Evolutionary conservation across 2,888 invertebrate species (phyloP).

Genomic region (Synanthedon andrenaeformis): DNA sequence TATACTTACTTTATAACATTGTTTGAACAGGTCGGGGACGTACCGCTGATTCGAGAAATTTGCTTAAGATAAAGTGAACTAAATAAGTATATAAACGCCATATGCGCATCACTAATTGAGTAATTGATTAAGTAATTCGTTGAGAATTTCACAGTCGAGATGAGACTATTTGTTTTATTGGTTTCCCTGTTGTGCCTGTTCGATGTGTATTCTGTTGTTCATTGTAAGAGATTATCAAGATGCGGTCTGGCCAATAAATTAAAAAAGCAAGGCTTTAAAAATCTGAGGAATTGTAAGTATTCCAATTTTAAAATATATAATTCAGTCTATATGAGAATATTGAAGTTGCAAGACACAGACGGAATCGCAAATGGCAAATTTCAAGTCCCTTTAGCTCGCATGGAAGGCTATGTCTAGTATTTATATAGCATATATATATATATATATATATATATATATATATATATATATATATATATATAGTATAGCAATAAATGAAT

Average conservation of each 20-base stretch:
- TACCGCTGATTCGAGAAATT: not conserved
- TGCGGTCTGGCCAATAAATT: conserved; percentile 32
- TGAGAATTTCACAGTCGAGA: not conserved
- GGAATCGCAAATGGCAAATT: no score
- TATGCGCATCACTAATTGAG: not conserved
- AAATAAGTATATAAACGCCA: not conserved
- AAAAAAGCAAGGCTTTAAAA: conserved; percentile 25
- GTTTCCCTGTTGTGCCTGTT: not conserved
- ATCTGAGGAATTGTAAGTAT: conserved; percentile 35
- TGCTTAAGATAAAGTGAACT: not conserved
- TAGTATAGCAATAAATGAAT: no score
- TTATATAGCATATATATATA: no score
- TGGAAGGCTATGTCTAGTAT: no score
- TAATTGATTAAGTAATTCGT: not conserved
- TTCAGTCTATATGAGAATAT: not conserved
- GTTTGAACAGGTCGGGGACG: not conserved
- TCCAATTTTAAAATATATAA: not conserved
- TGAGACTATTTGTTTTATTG: not conserved
- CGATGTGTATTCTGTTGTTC: not conserved
- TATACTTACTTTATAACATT: not conserved
- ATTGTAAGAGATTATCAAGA: conserved; percentile 18
- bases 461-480: no score
- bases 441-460: no score
- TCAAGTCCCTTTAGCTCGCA: no score
- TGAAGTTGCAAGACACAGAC: not conserved